Conservation (phyloP, 2,113 vertebrate species). For the Nanorana parkeri region DNA sequence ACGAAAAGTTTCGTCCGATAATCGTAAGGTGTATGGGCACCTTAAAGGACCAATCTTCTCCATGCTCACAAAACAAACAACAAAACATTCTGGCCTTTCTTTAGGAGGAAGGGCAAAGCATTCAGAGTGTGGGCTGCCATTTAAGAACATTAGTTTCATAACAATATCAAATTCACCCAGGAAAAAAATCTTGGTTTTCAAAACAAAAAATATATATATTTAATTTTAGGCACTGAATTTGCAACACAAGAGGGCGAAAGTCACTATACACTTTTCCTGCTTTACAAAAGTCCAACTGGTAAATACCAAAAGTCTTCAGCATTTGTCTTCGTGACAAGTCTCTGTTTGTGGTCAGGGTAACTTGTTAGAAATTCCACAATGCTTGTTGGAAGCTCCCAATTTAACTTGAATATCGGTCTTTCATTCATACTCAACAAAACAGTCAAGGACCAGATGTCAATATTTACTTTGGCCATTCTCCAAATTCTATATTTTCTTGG, state of each 20-base stretch:
- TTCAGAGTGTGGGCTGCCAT: constrained; percentile 9
- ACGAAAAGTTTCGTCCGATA: too few species aligned
- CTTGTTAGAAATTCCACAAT: constrained; percentile 6
- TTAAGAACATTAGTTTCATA: constrained; percentile 47
- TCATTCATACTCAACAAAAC: constrained; percentile 1
- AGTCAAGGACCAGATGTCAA: constrained; percentile 5
- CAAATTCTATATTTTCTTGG: constrained; percentile 22
- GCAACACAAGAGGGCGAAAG: constrained; percentile 45
- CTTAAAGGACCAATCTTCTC: neutral
- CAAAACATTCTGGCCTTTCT: constrained; percentile 2
- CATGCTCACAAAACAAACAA: constrained; percentile 4
- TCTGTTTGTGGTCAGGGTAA: constrained; percentile 4
- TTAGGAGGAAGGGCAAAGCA: neutral
- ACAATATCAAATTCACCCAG: constrained; percentile 47
- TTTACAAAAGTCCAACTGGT: constrained; percentile 31
- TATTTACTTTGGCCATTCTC: constrained; percentile 1
- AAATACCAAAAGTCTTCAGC: constrained; percentile 13
- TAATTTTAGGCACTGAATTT: constrained; percentile 52
- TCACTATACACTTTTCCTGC: constrained; percentile 34
- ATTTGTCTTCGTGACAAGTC: constrained; percentile 23
- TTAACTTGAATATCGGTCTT: constrained; percentile 42
- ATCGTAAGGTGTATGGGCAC: too few species aligned
- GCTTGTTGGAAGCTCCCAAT: neutral
- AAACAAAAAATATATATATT: constrained; percentile 50
- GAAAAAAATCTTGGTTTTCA: constrained; percentile 33